These are phyloP conservation scores for Octomys mimax DNA, from an alignment of 2,797 vertebrate species.

Conservation along the genomic window DNA sequence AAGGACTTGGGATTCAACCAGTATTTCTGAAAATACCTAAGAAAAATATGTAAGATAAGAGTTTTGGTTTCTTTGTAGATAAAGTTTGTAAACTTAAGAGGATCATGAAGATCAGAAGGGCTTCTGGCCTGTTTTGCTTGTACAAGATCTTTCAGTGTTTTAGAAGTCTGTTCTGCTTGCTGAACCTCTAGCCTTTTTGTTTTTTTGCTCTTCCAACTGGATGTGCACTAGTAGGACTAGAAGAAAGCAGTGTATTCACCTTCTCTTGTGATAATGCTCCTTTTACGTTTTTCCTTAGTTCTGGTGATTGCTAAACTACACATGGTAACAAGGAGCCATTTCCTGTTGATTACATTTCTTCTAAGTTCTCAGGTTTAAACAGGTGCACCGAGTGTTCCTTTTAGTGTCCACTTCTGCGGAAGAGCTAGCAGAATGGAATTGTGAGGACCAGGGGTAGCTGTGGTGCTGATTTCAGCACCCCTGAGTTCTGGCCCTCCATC, in stretches of 20 bases:
- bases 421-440: slow-evolving; percentile 68
- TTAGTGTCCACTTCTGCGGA: slow-evolving; percentile 28
- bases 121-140: neutral
- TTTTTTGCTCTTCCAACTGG: neutral
- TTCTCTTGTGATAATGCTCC: neutral
- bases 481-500: slow-evolving; percentile 80
- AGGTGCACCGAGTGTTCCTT: slow-evolving; percentile 45
- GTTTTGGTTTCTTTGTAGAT: neutral
- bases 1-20: slow-evolving; percentile 7
- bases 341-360: slow-evolving; percentile 61
- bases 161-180: slow-evolving; percentile 1
- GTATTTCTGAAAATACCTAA: neutral
- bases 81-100: slow-evolving; percentile 48
- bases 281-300: slow-evolving; percentile 39
- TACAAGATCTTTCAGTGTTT: slow-evolving; percentile 41
- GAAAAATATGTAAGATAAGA: neutral
- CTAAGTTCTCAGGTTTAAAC: slow-evolving; percentile 67
- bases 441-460: slow-evolving; percentile 80
- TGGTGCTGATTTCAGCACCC: slow-evolving; percentile 71
- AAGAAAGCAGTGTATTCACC: neutral
- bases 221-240: neutral
- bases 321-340: neutral
- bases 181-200: slow-evolving; percentile 11
- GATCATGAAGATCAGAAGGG: neutral
- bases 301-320: neutral